phyloP scores from a whole-genome alignment of 2,797 vertebrate genomes.

The Cuculus canorus region DNA sequence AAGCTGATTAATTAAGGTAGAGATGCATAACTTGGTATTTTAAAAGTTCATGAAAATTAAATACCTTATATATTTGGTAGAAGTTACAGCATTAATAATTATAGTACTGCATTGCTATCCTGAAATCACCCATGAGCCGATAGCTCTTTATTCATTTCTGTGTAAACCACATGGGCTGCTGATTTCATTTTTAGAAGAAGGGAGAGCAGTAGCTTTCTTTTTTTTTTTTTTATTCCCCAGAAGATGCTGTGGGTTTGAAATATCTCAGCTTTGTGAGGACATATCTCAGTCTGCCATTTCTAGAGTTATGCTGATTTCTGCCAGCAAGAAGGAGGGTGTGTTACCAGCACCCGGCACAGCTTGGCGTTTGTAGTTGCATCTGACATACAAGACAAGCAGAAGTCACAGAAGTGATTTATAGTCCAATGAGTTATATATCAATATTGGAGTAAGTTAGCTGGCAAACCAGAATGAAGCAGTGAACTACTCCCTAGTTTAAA shows the following conservation, averaged over 20 bases:
- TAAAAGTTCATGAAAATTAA: neutral
- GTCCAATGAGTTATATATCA: neutral
- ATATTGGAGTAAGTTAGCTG: neutral
- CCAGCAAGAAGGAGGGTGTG: neutral
- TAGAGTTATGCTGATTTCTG: neutral
- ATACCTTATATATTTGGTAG: neutral
- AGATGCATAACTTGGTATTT: neutral
- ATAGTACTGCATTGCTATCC: neutral
- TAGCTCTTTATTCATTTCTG: neutral
- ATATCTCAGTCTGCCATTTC: neutral
- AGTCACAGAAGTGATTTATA: neutral
- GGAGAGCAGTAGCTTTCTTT: neutral
- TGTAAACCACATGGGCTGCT: neutral
- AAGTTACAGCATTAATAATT: neutral
- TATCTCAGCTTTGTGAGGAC: neutral
- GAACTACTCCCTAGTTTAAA: neutral
- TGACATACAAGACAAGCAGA: neutral
- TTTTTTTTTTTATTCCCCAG: neutral
- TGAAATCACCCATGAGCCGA: neutral
- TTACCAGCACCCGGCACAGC: neutral
- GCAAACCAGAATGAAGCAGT: neutral
- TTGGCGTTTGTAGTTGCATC: neutral
- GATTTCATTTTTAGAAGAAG: neutral
- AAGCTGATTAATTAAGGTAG: neutral
- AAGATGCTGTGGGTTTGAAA: neutral